phyloP scores from a whole-genome alignment of 2,888 invertebrate genomes.

The Cordylochernes scorpioides region DNA sequence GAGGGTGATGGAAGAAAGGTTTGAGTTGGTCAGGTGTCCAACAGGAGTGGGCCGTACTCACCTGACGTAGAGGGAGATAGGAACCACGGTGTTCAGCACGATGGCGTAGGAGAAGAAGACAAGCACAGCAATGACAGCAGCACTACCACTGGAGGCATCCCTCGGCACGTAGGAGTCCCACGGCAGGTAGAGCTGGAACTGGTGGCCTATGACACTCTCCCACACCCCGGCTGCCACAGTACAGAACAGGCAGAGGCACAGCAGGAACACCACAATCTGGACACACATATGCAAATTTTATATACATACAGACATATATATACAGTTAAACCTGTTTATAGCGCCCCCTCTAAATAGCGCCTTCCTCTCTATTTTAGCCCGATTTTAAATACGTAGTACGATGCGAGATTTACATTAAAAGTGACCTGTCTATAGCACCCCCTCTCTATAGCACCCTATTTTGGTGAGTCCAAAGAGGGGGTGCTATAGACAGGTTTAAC shows the following conservation, averaged over 20 bases:
- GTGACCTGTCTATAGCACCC: too few species aligned
- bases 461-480: too few species aligned
- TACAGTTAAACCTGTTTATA: too few species aligned
- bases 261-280: constrained; percentile 88
- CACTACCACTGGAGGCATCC: constrained; percentile 43
- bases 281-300: constrained; percentile 7
- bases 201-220: constrained; percentile 70
- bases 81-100: constrained; percentile 96
- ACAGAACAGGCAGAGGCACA: constrained; percentile 90
- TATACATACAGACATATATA: not conserved
- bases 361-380: too few species aligned
- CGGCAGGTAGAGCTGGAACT: constrained; percentile 67
- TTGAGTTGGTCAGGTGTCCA: not conserved
- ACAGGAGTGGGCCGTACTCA: constrained; percentile 22
- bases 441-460: too few species aligned
- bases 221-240: constrained; percentile 91
- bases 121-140: constrained; percentile 73
- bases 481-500: too few species aligned
- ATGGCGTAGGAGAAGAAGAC: constrained; percentile 99
- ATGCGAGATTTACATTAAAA: too few species aligned
- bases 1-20: not conserved
- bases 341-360: too few species aligned
- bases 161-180: constrained; percentile 67
- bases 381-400: too few species aligned
- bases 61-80: constrained; percentile 96